These are phyloP conservation scores for Heliconius nattereri DNA, from an alignment of 1,140 invertebrate species.

Conservation along the genomic window DNA sequence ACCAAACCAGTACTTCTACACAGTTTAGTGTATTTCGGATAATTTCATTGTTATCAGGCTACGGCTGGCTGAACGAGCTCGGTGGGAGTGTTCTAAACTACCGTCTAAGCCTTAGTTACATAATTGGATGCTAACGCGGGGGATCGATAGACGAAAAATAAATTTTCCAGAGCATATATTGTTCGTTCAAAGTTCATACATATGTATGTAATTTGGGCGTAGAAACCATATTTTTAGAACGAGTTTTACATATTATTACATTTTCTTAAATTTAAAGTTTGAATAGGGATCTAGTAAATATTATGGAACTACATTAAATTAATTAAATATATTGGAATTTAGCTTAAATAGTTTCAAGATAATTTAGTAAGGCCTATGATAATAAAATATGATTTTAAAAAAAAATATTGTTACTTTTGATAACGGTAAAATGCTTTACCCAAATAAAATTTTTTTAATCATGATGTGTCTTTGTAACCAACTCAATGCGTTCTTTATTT, in stretches of 20 bases:
- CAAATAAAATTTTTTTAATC: too few relatives aligned
- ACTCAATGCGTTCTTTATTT: too few relatives aligned
- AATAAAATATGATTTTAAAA: too few relatives aligned
- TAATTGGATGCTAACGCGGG: slow-evolving; percentile 23
- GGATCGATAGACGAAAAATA: slow-evolving; percentile 20
- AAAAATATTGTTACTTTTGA: too few relatives aligned
- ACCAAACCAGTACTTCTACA: slow-evolving; percentile 22
- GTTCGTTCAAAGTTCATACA: background rate
- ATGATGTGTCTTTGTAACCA: too few relatives aligned
- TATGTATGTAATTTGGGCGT: background rate
- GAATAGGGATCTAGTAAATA: too few relatives aligned
- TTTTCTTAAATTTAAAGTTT: background rate
- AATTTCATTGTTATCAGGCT: slow-evolving; percentile 28
- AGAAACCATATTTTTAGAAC: background rate
- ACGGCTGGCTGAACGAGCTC: slow-evolving; percentile 25
- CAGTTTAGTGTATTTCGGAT: slow-evolving; percentile 20
- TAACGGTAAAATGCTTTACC: too few relatives aligned
- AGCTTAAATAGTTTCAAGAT: too few relatives aligned
- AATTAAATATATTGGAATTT: too few relatives aligned
- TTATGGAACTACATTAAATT: too few relatives aligned
- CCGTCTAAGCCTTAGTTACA: slow-evolving; percentile 23
- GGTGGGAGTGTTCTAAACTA: slow-evolving; percentile 23
- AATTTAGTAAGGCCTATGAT: too few relatives aligned
- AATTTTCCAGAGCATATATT: background rate
- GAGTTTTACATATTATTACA: background rate